Percentiles rank a stretch among this genome's conserved stretches.
Conservation (phyloP, 2,113 vertebrate genomes). For the Oncorhynchus tshawytscha region DNA sequence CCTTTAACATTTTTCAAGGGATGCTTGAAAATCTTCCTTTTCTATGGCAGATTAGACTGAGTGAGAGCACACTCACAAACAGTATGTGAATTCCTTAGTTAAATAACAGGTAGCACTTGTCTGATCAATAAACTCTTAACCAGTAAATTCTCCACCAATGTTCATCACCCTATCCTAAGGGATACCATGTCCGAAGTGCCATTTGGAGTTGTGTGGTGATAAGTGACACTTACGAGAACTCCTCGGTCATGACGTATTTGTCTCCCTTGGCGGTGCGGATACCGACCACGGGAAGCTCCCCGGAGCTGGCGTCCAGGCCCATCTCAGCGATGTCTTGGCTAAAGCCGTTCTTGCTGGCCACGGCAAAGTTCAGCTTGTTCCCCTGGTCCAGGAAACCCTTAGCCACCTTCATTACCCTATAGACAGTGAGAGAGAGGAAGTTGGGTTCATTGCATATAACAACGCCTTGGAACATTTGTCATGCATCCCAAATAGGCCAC, state of each 20-base stretch:
- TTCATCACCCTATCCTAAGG: not conserved
- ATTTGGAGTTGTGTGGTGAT: not conserved
- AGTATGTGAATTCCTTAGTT: too few species aligned
- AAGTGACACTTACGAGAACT: slow-evolving; percentile 87
- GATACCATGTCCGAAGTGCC: not conserved
- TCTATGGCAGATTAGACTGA: too few species aligned
- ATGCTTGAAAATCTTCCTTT: too few species aligned
- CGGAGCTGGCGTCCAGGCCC: slow-evolving; percentile 80
- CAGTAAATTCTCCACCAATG: too few species aligned
- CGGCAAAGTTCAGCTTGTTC: slow-evolving; percentile 84
- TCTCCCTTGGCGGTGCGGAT: slow-evolving; percentile 89
- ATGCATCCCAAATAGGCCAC: not conserved
- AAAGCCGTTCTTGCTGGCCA: slow-evolving; percentile 87
- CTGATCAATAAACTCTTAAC: too few species aligned
- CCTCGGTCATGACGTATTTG: slow-evolving; percentile 93
- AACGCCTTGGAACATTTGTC: too few species aligned
- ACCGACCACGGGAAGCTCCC: slow-evolving; percentile 87
- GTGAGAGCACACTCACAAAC: too few species aligned
- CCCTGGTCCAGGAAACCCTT: slow-evolving; percentile 91
- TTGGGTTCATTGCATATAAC: too few species aligned
- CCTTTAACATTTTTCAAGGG: too few species aligned
- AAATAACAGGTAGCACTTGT: too few species aligned
- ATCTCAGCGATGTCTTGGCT: slow-evolving; percentile 86
- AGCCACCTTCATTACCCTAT: slow-evolving; percentile 95
- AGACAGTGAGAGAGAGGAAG: not conserved